These are phyloP conservation scores for Myotis myotis DNA, from an alignment of 2,797 vertebrate species.

Conservation along the genomic window DNA sequence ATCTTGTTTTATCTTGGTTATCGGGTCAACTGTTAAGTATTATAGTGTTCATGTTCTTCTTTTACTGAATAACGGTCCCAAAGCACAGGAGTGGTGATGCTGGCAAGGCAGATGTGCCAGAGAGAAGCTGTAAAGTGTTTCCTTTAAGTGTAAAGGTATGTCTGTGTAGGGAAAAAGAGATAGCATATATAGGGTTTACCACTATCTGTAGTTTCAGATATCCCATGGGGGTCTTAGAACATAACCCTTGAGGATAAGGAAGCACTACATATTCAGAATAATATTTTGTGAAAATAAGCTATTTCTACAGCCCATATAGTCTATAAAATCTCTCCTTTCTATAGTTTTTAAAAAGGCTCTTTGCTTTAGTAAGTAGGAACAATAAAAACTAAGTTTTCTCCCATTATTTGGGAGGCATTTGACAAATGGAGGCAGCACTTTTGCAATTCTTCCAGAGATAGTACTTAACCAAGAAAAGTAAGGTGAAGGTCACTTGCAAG, in stretches of 20 bases:
- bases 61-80: background rate
- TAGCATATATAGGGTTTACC: background rate
- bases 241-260: background rate
- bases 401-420: background rate
- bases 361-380: background rate
- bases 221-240: background rate
- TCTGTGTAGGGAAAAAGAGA: background rate
- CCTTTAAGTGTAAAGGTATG: background rate
- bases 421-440: background rate
- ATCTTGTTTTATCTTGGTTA: rapidly evolving
- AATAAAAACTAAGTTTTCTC: background rate
- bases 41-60: background rate
- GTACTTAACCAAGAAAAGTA: background rate
- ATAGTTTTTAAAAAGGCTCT: background rate
- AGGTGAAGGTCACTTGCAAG: background rate
- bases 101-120: background rate
- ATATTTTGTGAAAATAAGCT: background rate
- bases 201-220: background rate
- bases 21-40: background rate
- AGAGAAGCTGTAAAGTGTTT: background rate
- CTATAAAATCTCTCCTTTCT: background rate
- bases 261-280: background rate
- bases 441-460: background rate
- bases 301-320: background rate
- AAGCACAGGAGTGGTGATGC: background rate